phyloP scores from a whole-genome alignment of 2,113 vertebrate species.

The Cyanistes caeruleus region DNA sequence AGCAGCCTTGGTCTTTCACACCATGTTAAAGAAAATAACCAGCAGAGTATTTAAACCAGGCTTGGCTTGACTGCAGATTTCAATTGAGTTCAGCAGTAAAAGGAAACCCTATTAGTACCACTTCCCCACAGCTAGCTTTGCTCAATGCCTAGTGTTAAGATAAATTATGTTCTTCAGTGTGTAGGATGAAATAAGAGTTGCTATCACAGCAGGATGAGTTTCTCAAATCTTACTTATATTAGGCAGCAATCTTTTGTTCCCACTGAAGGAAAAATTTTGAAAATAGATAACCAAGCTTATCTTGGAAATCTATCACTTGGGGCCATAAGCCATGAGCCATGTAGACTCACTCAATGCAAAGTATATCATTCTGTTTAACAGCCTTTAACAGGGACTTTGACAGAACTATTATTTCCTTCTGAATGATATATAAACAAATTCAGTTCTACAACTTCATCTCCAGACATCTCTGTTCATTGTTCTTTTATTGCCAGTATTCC shows the following conservation, averaged over 20 bases:
- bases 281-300: neutral
- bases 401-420: conserved; percentile 59
- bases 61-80: conserved; percentile 23
- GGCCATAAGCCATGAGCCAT: neutral
- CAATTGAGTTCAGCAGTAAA: neutral
- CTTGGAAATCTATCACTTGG: neutral
- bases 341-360: neutral
- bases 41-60: neutral
- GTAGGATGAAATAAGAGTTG: conserved; percentile 13
- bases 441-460: conserved; percentile 66
- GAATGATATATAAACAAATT: conserved; percentile 59
- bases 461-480: conserved; percentile 66
- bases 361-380: conserved; percentile 11
- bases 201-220: neutral
- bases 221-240: neutral
- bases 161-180: conserved; percentile 20
- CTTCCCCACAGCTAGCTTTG: conserved; percentile 15
- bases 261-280: neutral
- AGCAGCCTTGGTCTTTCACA: conserved; percentile 34
- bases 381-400: neutral
- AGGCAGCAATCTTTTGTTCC: neutral
- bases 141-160: conserved; percentile 11
- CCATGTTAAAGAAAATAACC: conserved; percentile 49
- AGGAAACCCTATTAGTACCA: neutral
- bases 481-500: conserved; percentile 74